These are phyloP conservation scores for Diphyllodes magnificus DNA, from an alignment of 2,113 vertebrate species.

Conservation along the genomic window DNA sequence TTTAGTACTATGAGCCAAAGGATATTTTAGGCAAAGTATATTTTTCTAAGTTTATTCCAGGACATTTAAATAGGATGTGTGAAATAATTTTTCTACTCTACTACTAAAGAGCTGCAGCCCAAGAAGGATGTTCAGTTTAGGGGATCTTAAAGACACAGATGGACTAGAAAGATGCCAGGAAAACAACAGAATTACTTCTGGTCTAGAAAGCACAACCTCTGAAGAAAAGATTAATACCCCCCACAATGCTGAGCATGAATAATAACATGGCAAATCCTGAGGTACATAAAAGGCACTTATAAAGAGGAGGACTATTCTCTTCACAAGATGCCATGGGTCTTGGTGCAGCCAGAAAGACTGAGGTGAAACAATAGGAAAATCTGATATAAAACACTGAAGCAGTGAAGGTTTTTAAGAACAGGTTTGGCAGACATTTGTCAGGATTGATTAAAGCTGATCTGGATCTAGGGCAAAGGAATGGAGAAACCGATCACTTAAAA, in stretches of 20 bases:
- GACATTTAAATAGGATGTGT: neutral
- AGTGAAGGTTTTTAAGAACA: neutral
- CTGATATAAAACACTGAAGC: neutral
- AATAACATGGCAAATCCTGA: neutral
- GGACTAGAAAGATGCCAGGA: neutral
- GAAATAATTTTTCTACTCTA: neutral
- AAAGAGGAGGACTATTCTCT: neutral
- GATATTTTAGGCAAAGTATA: neutral
- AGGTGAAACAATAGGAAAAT: neutral
- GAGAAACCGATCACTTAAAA: neutral
- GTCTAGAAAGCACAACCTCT: neutral
- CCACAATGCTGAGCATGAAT: neutral
- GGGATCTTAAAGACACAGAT: neutral
- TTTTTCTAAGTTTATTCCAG: slow-evolving; percentile 6
- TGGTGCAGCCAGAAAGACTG: neutral
- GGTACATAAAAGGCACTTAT: neutral
- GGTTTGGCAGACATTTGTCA: neutral
- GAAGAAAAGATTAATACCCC: neutral
- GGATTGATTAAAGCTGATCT: neutral
- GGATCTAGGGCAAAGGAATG: neutral
- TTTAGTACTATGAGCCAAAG: neutral
- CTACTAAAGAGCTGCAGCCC: neutral
- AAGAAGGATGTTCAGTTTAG: neutral
- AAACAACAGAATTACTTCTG: neutral
- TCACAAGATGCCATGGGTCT: neutral